phyloP scores from a whole-genome alignment of 2,797 vertebrate genomes.

The Chromis chromis region DNA sequence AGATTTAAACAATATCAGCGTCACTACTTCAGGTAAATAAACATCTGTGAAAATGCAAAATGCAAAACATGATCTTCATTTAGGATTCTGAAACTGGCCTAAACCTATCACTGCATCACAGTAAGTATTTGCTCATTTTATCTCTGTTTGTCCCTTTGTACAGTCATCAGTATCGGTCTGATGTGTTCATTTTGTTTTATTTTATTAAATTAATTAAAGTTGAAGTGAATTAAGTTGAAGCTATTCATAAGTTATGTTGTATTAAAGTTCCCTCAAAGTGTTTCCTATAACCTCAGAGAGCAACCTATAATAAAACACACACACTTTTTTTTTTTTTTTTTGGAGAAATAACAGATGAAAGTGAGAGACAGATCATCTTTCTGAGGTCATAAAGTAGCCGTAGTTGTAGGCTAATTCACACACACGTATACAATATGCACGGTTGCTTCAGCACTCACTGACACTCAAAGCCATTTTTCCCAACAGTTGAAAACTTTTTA shows the following conservation, averaged over 20 bases:
- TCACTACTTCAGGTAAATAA: no score
- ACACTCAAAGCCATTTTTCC: slow-evolving; percentile 49
- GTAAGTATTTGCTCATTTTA: background rate
- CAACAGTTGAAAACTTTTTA: slow-evolving; percentile 76
- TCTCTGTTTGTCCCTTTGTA: background rate
- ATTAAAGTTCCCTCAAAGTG: background rate
- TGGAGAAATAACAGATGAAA: background rate
- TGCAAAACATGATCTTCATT: no score
- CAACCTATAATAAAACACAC: no score
- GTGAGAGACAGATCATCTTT: background rate
- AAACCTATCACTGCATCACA: background rate
- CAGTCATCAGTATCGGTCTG: background rate
- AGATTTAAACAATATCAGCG: no score
- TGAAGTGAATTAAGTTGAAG: no score
- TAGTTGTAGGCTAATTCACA: background rate
- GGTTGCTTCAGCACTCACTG: background rate
- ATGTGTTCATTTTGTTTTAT: background rate
- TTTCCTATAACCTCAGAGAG: background rate
- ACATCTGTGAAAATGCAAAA: no score
- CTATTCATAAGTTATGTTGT: no score
- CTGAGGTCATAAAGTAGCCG: background rate
- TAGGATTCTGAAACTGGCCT: no score
- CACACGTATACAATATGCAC: slow-evolving; percentile 6
- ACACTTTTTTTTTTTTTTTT: no score
- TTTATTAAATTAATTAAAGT: no score